phyloP scores from a whole-genome alignment of 2,797 vertebrate species.

The Pelobates cultripes region DNA sequence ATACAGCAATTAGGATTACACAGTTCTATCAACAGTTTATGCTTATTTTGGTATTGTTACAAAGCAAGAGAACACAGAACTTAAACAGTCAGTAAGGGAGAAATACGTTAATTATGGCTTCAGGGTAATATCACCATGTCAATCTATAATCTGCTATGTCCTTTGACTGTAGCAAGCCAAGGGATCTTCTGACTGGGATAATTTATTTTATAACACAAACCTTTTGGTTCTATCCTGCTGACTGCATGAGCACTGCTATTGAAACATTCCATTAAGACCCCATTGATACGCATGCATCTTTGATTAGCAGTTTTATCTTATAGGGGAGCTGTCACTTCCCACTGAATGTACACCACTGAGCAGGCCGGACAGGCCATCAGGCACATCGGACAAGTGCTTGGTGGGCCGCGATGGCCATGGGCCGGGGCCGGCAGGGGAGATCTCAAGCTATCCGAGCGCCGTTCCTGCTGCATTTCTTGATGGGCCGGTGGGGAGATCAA shows the following conservation, averaged over 20 bases:
- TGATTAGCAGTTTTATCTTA: too few species aligned
- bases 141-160: conserved; percentile 8
- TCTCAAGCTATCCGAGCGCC: too few species aligned
- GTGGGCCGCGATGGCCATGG: too few species aligned
- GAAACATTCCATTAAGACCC: conserved; percentile 30
- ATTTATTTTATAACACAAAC: not conserved
- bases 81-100: not conserved
- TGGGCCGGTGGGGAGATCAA: too few species aligned
- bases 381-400: too few species aligned
- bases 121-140: conserved; percentile 6
- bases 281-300: not conserved
- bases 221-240: conserved; percentile 11
- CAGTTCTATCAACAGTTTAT: not conserved
- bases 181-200: conserved; percentile 5
- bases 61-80: not conserved
- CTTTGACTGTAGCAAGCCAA: not conserved
- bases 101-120: not conserved
- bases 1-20: conserved; percentile 7
- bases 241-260: not conserved
- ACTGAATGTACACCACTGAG: too few species aligned
- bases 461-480: too few species aligned
- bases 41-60: not conserved
- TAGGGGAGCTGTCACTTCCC: too few species aligned
- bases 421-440: too few species aligned
- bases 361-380: too few species aligned